Conservation (phyloP, 2,113 vertebrate genomes). For the Saccopteryx bilineata region DNA sequence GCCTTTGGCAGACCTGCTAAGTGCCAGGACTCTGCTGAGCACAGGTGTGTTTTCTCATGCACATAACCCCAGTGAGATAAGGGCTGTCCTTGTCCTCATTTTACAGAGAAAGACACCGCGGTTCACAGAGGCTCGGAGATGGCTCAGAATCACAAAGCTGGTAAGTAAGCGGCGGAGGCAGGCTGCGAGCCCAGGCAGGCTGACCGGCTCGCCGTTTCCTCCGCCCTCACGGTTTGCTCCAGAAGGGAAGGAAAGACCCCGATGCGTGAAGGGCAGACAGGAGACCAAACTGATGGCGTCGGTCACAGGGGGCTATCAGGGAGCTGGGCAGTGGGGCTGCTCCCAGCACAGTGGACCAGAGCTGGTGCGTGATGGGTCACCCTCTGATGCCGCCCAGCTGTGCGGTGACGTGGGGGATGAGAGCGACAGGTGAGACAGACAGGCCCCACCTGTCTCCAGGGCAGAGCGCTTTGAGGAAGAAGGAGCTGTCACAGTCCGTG, state of each 20-base stretch:
- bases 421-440: not conserved
- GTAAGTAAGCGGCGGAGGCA: not conserved
- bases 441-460: not conserved
- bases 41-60: not conserved
- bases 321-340: not conserved
- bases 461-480: no score
- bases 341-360: not conserved
- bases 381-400: not conserved
- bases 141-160: not conserved
- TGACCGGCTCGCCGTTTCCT: not conserved
- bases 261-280: not conserved
- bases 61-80: rapidly evolving
- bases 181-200: not conserved
- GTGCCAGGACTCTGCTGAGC: not conserved
- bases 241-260: not conserved
- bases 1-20: not conserved
- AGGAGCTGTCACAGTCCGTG: rapidly evolving
- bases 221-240: not conserved
- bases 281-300: not conserved
- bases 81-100: not conserved
- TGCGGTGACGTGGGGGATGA: not conserved
- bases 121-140: not conserved
- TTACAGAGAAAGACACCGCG: not conserved
- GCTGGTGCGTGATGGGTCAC: not conserved
- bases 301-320: rapidly evolving